A percentile compares a stretch with the other conserved stretches of the same genome.
Evolutionary conservation across 2,797 vertebrate genomes (phyloP).

Genomic region (Leptoclinus maculatus): DNA sequence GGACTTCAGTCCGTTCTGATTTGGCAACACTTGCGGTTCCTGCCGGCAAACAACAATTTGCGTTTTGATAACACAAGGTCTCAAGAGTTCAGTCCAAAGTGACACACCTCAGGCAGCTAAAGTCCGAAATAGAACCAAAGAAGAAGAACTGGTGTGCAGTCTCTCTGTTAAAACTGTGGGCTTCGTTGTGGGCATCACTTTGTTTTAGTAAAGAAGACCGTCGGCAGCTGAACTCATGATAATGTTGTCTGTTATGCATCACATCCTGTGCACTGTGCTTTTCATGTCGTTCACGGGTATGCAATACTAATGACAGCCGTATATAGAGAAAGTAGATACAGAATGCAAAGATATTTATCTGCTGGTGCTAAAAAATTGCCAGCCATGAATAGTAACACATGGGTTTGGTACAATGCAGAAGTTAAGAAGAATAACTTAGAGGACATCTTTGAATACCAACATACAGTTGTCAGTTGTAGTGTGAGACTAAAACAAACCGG

Average conservation of each 20-base stretch:
- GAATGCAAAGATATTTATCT: background rate
- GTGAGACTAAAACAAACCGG: background rate
- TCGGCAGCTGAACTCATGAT: background rate
- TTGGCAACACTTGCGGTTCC: background rate
- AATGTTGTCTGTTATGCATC: background rate
- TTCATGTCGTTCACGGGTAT: background rate
- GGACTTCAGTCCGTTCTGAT: background rate
- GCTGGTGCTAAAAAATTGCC: background rate
- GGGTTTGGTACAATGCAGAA: background rate
- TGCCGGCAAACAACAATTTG: background rate
- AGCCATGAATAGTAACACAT: background rate
- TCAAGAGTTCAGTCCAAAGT: background rate
- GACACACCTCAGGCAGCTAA: background rate
- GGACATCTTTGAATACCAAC: background rate
- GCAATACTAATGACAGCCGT: background rate
- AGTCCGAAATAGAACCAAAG: background rate
- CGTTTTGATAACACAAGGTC: background rate
- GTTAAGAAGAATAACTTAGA: background rate
- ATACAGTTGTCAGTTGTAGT: background rate
- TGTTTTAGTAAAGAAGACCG: conserved; percentile 3
- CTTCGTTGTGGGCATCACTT: background rate
- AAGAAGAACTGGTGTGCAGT: background rate
- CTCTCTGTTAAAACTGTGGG: background rate
- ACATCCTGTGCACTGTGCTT: background rate
- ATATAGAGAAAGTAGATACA: background rate